Conservation (phyloP, 2,113 vertebrate genomes). For the Abramis brama region DNA sequence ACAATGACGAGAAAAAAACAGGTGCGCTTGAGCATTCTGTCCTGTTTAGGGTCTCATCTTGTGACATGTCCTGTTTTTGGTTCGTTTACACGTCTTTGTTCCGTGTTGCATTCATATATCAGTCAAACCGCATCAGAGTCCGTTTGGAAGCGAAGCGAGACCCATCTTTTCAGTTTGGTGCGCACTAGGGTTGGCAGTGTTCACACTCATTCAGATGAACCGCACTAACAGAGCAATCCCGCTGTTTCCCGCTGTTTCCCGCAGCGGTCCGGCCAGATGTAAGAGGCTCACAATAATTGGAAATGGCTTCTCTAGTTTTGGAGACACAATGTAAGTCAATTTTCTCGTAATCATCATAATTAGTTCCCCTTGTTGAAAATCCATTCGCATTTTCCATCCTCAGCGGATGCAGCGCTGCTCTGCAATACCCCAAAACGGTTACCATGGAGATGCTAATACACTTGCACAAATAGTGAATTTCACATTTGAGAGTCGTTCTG, state of each 20-base stretch:
- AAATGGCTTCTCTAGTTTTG: slow-evolving; percentile 53
- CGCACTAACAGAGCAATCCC: too few species aligned
- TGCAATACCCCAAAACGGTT: slow-evolving; percentile 78
- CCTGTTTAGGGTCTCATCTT: too few species aligned
- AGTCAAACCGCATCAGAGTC: too few species aligned
- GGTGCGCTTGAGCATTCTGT: too few species aligned
- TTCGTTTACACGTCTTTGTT: too few species aligned
- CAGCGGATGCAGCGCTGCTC: slow-evolving; percentile 77
- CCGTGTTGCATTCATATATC: too few species aligned
- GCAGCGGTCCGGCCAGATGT: slow-evolving; percentile 49
- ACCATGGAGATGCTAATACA: slow-evolving; percentile 80
- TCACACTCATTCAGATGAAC: too few species aligned
- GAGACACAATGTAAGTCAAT: slow-evolving; percentile 64
- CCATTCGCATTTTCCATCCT: slow-evolving; percentile 69
- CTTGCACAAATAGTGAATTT: slow-evolving; percentile 72
- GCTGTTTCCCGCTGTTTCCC: slow-evolving; percentile 32
- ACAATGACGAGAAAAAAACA: too few species aligned
- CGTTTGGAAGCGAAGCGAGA: too few species aligned
- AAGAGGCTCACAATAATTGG: slow-evolving; percentile 36
- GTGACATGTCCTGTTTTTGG: too few species aligned
- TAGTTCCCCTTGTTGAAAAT: slow-evolving; percentile 74
- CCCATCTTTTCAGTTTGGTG: too few species aligned
- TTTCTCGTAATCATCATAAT: slow-evolving; percentile 72
- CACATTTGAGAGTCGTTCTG: slow-evolving; percentile 62
- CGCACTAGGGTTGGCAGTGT: too few species aligned